A percentile compares a stretch with the other conserved stretches of the same genome.
Conservation (phyloP, 2,797 vertebrate species). For the Australoheros facetus region DNA sequence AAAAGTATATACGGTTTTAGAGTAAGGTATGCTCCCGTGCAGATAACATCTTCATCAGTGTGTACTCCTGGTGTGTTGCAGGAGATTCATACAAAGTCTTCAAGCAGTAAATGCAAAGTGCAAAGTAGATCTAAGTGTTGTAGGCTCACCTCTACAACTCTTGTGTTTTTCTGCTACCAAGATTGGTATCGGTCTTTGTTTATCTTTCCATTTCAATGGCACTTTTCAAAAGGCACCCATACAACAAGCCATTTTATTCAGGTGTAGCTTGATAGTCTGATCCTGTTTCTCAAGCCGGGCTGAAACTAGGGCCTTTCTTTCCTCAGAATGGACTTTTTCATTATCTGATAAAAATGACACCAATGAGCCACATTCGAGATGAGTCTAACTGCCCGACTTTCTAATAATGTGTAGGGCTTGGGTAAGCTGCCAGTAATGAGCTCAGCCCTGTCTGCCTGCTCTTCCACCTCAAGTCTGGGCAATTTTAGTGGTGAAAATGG, state of each 20-base stretch:
- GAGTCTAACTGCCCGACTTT: slow-evolving; percentile 2
- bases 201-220: slow-evolving; percentile 18
- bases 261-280: slow-evolving; percentile 18
- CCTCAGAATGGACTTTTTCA: slow-evolving; percentile 23
- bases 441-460: slow-evolving; percentile 16
- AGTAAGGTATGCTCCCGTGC: no score
- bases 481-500: slow-evolving; percentile 50
- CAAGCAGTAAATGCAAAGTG: not conserved
- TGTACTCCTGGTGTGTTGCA: not conserved
- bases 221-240: slow-evolving; percentile 4
- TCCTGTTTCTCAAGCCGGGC: slow-evolving; percentile 5
- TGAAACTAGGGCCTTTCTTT: slow-evolving; percentile 19
- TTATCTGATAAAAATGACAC: slow-evolving; percentile 50
- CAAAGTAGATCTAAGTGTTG: not conserved
- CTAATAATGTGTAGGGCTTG: not conserved
- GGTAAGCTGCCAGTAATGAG: slow-evolving; percentile 25
- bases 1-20: no score
- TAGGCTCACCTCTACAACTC: not conserved
- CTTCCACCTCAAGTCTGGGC: slow-evolving; percentile 6
- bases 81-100: slow-evolving; percentile 9
- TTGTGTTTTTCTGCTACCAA: not conserved
- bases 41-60: not conserved
- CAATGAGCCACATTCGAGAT: not conserved
- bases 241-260: slow-evolving; percentile 15
- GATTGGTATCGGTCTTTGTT: slow-evolving; percentile 7